These are phyloP conservation scores for Sweltsa coloradensis DNA, from an alignment of 1,140 invertebrate species.

Conservation along the genomic window DNA sequence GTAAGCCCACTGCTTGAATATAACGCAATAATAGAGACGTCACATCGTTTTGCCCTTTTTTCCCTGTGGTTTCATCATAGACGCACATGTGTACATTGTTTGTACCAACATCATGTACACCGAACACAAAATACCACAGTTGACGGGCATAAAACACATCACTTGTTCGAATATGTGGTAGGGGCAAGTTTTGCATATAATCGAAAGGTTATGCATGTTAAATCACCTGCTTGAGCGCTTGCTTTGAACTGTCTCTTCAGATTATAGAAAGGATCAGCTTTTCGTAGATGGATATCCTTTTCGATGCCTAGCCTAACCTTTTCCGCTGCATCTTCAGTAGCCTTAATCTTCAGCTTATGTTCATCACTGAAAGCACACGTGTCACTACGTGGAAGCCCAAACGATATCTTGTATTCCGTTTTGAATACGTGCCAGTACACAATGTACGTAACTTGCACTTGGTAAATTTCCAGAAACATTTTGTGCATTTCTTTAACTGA, in stretches of 20 bases:
- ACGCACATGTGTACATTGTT: conserved; percentile 7
- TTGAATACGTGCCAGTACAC: conserved; percentile 2
- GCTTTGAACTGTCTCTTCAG: neutral
- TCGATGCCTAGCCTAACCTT: neutral
- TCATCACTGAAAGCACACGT: conserved; percentile 1
- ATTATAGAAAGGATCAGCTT: neutral
- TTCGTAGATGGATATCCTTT: neutral
- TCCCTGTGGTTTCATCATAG: conserved; percentile 2
- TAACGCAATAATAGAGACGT: neutral
- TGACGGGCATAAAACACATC: conserved; percentile 2
- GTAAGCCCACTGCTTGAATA: neutral
- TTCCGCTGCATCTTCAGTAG: neutral
- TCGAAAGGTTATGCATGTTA: conserved; percentile 4
- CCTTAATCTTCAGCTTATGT: neutral
- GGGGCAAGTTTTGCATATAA: conserved; percentile 7
- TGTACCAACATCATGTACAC: conserved; percentile 8
- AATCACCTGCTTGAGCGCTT: neutral
- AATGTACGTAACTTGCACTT: neutral
- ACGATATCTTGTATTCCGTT: neutral
- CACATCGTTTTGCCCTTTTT: conserved; percentile 3
- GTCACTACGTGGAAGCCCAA: conserved; percentile 6
- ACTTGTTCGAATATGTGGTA: conserved; percentile 4
- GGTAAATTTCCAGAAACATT: neutral
- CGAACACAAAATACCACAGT: conserved; percentile 8
- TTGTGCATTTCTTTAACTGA: conserved; percentile 5